Evolutionary conservation across 2,888 invertebrate species (phyloP).

Genomic region (Lithophane leautieri): DNA sequence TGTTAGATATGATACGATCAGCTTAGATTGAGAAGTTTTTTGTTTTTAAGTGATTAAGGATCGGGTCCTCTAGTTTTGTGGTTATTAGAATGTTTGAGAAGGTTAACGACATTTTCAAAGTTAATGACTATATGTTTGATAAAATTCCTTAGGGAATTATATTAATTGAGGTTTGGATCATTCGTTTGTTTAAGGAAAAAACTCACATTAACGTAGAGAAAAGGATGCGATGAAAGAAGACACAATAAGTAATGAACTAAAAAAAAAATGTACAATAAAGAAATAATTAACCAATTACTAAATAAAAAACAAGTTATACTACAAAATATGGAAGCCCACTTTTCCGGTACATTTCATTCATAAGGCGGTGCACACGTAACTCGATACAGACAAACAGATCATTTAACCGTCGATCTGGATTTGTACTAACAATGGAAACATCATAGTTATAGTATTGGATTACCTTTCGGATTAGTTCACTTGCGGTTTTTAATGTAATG

Average conservation of each 20-base stretch:
- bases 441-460: conserved; percentile 80
- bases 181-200: conserved; percentile 18
- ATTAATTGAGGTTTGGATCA: conserved; percentile 42
- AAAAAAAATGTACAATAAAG: fast-evolving
- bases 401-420: conserved; percentile 84
- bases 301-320: neutral
- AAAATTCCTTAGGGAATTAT: conserved; percentile 43
- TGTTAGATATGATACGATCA: conserved; percentile 70
- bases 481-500: conserved; percentile 43
- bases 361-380: conserved; percentile 74
- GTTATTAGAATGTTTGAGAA: conserved; percentile 54
- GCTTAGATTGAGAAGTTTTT: conserved; percentile 65
- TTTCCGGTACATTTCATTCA: conserved; percentile 71
- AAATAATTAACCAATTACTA: neutral
- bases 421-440: conserved; percentile 77
- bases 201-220: neutral
- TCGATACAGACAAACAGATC: conserved; percentile 75
- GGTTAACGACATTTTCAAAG: conserved; percentile 41
- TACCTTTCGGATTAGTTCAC: conserved; percentile 80
- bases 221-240: neutral
- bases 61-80: conserved; percentile 40
- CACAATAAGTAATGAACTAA: too few relatives aligned
- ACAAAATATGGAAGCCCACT: conserved; percentile 45
- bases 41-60: conserved; percentile 57
- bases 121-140: conserved; percentile 46